Conservation (phyloP, 2,888 invertebrate genomes). For the Dolichopus griseipennis region DNA sequence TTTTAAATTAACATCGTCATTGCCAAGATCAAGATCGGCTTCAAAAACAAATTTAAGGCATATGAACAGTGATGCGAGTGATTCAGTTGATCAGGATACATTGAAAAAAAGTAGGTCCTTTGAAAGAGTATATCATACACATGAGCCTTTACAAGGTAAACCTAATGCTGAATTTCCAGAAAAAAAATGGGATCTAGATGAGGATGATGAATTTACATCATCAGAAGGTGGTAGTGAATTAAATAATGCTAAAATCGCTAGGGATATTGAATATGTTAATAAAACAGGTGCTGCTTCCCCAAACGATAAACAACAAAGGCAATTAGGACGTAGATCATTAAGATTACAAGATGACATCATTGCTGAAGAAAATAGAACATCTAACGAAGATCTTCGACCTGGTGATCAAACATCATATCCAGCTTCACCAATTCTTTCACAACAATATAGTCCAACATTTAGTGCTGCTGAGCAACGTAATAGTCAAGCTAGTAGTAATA, state of each 20-base stretch:
- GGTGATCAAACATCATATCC: slow-evolving; percentile 21
- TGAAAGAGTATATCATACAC: slow-evolving; percentile 73
- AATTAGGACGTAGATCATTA: slow-evolving; percentile 50
- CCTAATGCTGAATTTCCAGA: slow-evolving; percentile 73
- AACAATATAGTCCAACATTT: slow-evolving; percentile 41
- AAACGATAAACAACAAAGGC: slow-evolving; percentile 44
- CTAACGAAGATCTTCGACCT: slow-evolving; percentile 28
- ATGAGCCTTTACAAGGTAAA: slow-evolving; percentile 65
- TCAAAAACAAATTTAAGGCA: slow-evolving; percentile 49
- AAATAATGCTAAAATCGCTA: slow-evolving; percentile 54
- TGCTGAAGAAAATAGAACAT: slow-evolving; percentile 24
- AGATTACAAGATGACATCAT: slow-evolving; percentile 43
- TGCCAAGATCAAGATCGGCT: slow-evolving; percentile 47
- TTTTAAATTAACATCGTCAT: slow-evolving; percentile 51
- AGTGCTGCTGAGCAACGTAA: slow-evolving; percentile 39
- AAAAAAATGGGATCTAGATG: slow-evolving; percentile 68
- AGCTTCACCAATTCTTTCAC: slow-evolving; percentile 12
- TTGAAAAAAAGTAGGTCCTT: slow-evolving; percentile 62
- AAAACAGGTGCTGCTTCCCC: slow-evolving; percentile 35
- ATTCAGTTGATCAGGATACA: slow-evolving; percentile 47
- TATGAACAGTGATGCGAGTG: slow-evolving; percentile 49
- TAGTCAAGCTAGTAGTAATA: slow-evolving; percentile 35
- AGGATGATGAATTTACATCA: slow-evolving; percentile 53
- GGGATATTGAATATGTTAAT: slow-evolving; percentile 53
- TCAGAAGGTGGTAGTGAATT: slow-evolving; percentile 55